Base-by-base conservation (phyloP, 2,888 invertebrate genomes). In the Polyommatus icarus region DNA sequence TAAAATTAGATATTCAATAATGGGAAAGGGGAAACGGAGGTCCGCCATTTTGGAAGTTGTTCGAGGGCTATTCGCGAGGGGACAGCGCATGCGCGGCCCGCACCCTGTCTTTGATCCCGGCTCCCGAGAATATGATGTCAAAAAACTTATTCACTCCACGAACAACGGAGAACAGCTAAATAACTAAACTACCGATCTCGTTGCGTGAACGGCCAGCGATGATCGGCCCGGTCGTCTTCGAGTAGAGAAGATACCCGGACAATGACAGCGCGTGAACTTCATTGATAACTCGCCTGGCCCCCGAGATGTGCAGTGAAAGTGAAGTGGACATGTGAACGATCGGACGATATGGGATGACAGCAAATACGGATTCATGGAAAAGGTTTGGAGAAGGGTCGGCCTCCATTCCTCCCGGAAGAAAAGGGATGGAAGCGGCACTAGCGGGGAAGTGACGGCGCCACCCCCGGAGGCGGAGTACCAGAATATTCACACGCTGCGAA, bases 331-430 rank as follows among this genome's bases (percentile, higher is more conserved):
- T n/a, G 24, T 29, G 18, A 32, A 76, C 24, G 67, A 76, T 79
- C 79, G 78, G 85, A 88, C 89, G 90, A 85, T 87, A 94, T 94
- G 94, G 93, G 93, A 94, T 94, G 94, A 94, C 90, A 90, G 85
- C 85, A 88, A 91, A 92, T 87, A 90, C 86, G 86, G 91, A 94
- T 89, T 90, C 89, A 91, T 94, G 94, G 94, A 94, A 94, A 94
- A 94, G 89, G 94, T 94, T 92, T 94, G 94, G 94, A 93, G 94
- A 88, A 90, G 94, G 83, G 94, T 94, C 83, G 94, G 94, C 87
- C 94, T 94, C 90, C 94, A 94, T 91, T 94, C 94, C 91, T 94
- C 94, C 89, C 94, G 94, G 78, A 94, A 94, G 89, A 94, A 94
- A 91, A 92, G 94, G 91, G 94, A 94, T 90, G 94, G 94, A 90